Evolutionary conservation across 2,888 invertebrate genomes (phyloP), one percentile per base, ranked within the genome.

Genomic region (Mythimna albipuncta): DNA sequence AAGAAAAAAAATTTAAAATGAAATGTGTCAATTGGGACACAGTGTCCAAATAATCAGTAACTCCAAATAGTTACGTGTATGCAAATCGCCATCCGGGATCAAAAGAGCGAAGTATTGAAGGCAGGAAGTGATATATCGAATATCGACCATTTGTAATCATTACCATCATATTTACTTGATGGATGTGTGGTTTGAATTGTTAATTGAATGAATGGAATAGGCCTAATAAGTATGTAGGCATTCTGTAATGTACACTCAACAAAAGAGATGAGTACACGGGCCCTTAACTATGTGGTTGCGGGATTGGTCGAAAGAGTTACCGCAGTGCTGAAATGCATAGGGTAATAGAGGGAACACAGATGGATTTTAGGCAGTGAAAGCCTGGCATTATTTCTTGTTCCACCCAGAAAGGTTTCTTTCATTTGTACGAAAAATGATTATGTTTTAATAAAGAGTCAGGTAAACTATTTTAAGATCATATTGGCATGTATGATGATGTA

Each of bases 31-130:
- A 9, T 38, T 38, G 9, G 38, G 38, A 10, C 9, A 38, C 9
- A 7, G 2, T 38, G 38, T 38, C 38, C 1, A 9, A 38, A 38
- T 38, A 9, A 1, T 9, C 38, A 38, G 38, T 38, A 54, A 69
- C 64, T 32, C 69, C 66, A 63, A 71, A 62, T 63, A 26, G 52
- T 81, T 74, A 68, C 55, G 57, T 61, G 55, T 66, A 87, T 86
- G 79, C 72, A 81, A 83, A 84, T 80, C 58, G 26, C 65, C 47
- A 75, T 84, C 83, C 86, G 84, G 87, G 87, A 81, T 84, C 81
- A 81, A 84, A 77, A 83, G 82, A 67, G 71, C 69, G 68, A 70
- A 72, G 75, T 67, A 74, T 67, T 35, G 67, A 63, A 44, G 26
- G 9, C 68, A 71, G 82, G 82, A 81, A 77, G 68, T 73, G 26